Base-by-base conservation (phyloP, 2,797 vertebrate species). In the Melanogrammus aeglefinus region DNA sequence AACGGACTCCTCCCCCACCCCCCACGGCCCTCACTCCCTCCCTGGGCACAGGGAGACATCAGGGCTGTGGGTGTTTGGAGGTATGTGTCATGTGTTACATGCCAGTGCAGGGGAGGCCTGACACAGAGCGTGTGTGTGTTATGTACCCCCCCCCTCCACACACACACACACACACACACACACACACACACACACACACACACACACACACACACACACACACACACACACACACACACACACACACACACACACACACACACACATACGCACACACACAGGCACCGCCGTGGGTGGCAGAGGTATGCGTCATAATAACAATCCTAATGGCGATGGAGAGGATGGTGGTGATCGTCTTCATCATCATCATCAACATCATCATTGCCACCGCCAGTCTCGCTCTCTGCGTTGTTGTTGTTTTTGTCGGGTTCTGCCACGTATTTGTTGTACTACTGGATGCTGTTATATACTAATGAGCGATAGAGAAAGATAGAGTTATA, bases 81-180 rank as follows among this genome's bases (percentile, higher is more conserved):
- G 85, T 91, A 91, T 93, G 91, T 92, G 91, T 93, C 91, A 92
- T 89, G 80, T 86, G 90, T 90, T 91, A 92, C 91, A 92, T 91
- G 91, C 89, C 90, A 91, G 88, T 86, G 91, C 90, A 93, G 92
- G 88, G 91, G 91, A 89, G 88, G 91, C 86, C 89, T 91, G 92
- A 91, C 92, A 91, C 87, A 89, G 90, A 91, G 91, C 91, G 90
- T 93, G 92, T 92, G 41, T 3, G 41, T 44, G 41, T 44, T 44
- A 44, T 18, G 0, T 14, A 2, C 47, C 47, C 16, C 47, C 47
- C 16, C 14, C 47, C 47, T 18, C 47, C 14, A 16, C 31, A 2
- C 31, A 31, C 1, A 44, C 47, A 16, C 92, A 92, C 90, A 82
- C 91, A 87, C 91, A 86, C 91, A 88, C n/a, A 44, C 44, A 16